Base-by-base conservation (phyloP, 2,113 vertebrate genomes). In the Tricholaema leucomelas region DNA sequence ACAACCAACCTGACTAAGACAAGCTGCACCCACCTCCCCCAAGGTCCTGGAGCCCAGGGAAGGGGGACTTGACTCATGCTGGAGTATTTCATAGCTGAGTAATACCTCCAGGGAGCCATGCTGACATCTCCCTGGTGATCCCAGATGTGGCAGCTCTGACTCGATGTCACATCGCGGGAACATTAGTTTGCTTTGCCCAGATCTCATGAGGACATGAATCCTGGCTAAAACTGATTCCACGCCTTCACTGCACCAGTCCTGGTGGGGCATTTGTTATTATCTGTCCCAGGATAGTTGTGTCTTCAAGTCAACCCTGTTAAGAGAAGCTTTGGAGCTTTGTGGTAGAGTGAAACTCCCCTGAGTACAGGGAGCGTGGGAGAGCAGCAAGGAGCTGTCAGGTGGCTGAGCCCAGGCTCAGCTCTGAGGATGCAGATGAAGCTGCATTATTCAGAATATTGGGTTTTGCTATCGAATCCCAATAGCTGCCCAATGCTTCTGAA, bases 41-140 rank as follows among this genome's bases (percentile, higher is more conserved):
- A 2, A 20, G 21, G 71, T 75, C 58, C 77, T 4, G 1, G n/a
- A 81, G 44, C 44, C 69, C 2, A 2, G 30, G 66, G 36, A 60
- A 8, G 2, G 3, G 8, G 59, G 10, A 28, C n/a, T 8, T 3
- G 2, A 46, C 40, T 59, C 1, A 0, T 17, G 35, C 31, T 1
- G 2, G 36, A 28, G 52, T 40, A 19, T 76, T 75, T 81, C 58
- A 71, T 87, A 71, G 40, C 31, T 44, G 56, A 73, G 31, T 2
- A 5, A 27, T 5, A 50, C 6, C 35, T 80, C 11, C 8, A 4
- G 35, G 18, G 30, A 85, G 31, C 56, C 1, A 0, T 1, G 3
- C 46, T 42, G 54, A 20, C 52, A 15, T 30, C 30, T 66, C 27
- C n/a, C 48, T 6, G 4, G 9, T 30, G 46, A 8, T 40, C 64